These are phyloP conservation scores for Polypedilum pembai DNA, from an alignment of 1,140 invertebrate species.

Conservation along the genomic window DNA sequence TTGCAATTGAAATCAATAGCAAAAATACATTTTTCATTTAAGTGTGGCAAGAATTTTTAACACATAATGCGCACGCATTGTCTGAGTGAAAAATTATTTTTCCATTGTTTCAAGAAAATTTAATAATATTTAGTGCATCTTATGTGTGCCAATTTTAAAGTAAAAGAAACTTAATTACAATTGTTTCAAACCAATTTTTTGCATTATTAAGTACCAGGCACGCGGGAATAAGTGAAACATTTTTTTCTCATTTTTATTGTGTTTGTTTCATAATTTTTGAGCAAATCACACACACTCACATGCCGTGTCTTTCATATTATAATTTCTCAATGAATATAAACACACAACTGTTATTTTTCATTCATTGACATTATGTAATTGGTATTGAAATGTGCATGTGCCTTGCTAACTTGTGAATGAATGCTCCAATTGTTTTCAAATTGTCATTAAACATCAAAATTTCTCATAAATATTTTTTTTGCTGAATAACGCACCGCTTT, in stretches of 20 bases:
- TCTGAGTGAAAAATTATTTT: not conserved
- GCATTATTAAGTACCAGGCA: not conserved
- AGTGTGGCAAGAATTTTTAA: no score
- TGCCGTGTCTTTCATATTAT: not conserved
- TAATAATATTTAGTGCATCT: not conserved
- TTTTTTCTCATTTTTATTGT: not conserved
- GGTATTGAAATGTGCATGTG: not conserved
- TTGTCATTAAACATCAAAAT: not conserved
- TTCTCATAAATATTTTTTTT: no score
- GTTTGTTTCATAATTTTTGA: not conserved
- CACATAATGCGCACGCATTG: not conserved
- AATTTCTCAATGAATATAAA: constrained; percentile 1
- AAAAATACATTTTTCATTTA: no score
- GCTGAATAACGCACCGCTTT: no score
- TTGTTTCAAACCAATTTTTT: not conserved
- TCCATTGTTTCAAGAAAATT: not conserved
- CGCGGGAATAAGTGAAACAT: not conserved
- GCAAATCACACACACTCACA: not conserved
- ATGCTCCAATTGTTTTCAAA: constrained; percentile 12
- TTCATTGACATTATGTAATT: constrained; percentile 14
- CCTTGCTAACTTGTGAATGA: constrained; percentile 14
- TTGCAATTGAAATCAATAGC: not conserved
- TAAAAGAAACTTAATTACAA: constrained; percentile 1
- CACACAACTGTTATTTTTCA: not conserved
- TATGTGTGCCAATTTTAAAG: not conserved